phyloP scores from a whole-genome alignment of 1,140 invertebrate species.

The Rhyzopertha dominica region DNA sequence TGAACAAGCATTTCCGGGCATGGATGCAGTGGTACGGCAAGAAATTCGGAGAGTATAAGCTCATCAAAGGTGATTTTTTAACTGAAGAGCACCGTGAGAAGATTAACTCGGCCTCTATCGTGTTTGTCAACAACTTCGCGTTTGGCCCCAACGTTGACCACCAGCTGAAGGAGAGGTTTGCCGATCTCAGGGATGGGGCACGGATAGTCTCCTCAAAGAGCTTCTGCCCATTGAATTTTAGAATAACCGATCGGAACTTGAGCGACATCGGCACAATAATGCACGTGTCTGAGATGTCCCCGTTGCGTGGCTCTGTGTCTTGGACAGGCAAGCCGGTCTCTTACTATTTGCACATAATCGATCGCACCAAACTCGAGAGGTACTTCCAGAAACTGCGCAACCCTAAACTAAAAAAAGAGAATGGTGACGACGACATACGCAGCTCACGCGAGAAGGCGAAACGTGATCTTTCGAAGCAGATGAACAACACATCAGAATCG shows the following conservation, averaged over 20 bases:
- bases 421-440: slow-evolving; percentile 29
- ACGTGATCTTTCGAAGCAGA: slow-evolving; percentile 43
- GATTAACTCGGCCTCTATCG: slow-evolving; percentile 86
- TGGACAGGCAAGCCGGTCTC: slow-evolving; percentile 98
- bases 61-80: slow-evolving; percentile 93
- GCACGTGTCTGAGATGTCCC: slow-evolving; percentile 94
- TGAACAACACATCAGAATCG: slow-evolving; percentile 37
- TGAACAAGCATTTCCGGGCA: slow-evolving; percentile 84
- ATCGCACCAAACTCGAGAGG: slow-evolving; percentile 91
- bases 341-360: slow-evolving; percentile 96
- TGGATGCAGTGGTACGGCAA: slow-evolving; percentile 99
- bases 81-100: slow-evolving; percentile 85
- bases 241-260: slow-evolving; percentile 85
- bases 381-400: slow-evolving; percentile 91
- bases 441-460: slow-evolving; percentile 37
- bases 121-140: slow-evolving; percentile 99
- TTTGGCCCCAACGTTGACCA: slow-evolving; percentile 97
- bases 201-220: slow-evolving; percentile 98
- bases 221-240: slow-evolving; percentile 96
- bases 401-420: slow-evolving; percentile 69
- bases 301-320: slow-evolving; percentile 90
- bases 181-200: slow-evolving; percentile 91
- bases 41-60: slow-evolving; percentile 81
- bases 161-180: slow-evolving; percentile 91
- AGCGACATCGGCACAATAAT: slow-evolving; percentile 97